Evolutionary conservation across 2,797 vertebrate genomes (phyloP), one percentile per base, ranked within the genome.

Genomic region (Streptopelia turtur): DNA sequence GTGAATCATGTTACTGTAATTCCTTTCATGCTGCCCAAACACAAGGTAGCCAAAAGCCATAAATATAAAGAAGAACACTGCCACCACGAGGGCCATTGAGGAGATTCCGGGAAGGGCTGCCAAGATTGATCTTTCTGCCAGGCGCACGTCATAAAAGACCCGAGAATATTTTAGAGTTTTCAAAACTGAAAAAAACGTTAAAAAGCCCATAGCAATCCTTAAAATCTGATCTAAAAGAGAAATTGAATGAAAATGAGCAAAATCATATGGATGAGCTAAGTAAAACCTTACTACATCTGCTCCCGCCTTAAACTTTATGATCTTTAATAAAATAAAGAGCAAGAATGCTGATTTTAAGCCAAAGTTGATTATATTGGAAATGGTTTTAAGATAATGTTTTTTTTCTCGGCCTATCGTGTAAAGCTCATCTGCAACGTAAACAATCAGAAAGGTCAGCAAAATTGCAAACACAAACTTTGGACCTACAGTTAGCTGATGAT

Each of bases 1-100:
- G 8, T 72, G 94, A 41, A 79, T 55, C 78, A 96, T 39, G 53
- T 5, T 95, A 15, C 91, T 97, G 74, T 98, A 98, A 79, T 90
- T 91, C 95, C 93, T 91, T 9, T 98, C 97, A 1, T 97, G 94
- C 49, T 98, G 97, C 16, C 97, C 97, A 8, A 98, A 98, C 4
- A 95, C 96, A 31, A 98, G 77, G 79, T 95, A 97, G 39, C 98
- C 98, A 3, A 97, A 96, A 22, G 92, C 64, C 87, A 71, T 60
- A 8, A 96, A 98, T 15, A 88, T 68, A 14, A 97, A 96, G 47
- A 97, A 93, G 35, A 83, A 97, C 13, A 97, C 16, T 1, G 70
- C 61, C 6, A 96, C 77, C 31, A 97, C 24, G 1, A 98, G 5
- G 4, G 96, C 94, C 95, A 96, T 79, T 21, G 97, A 97, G 69